Percentiles rank a stretch among this genome's conserved stretches.
phyloP scores from a whole-genome alignment of 2,797 vertebrate genomes.

The Girardinus metallicus region DNA sequence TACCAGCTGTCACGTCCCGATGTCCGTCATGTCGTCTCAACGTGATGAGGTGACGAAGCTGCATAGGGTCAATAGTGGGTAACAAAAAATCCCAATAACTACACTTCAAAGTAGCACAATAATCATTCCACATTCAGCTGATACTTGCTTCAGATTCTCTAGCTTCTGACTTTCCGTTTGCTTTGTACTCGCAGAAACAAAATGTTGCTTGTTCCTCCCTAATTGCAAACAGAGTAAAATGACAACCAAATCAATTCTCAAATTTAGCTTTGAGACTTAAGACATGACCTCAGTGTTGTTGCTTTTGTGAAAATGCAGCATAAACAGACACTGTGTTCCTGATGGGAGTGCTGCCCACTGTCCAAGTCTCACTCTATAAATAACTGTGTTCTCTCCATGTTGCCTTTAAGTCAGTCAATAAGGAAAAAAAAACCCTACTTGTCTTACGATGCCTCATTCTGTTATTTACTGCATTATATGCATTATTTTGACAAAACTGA shows the following conservation, averaged over 20 bases:
- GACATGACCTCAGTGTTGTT: not conserved
- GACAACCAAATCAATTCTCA: not conserved
- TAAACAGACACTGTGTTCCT: constrained; percentile 50
- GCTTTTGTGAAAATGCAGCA: not conserved
- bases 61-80: too few species aligned
- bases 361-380: constrained; percentile 61
- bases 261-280: not conserved
- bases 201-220: not conserved
- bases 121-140: not conserved
- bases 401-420: constrained; percentile 35
- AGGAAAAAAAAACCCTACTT: not conserved
- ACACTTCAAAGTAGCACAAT: not conserved
- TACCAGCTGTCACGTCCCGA: too few species aligned
- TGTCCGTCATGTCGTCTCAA: too few species aligned
- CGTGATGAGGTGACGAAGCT: too few species aligned
- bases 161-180: not conserved
- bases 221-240: not conserved
- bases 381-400: constrained; percentile 47
- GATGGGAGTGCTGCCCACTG: constrained; percentile 32
- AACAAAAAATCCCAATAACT: not conserved
- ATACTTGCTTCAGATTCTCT: not conserved
- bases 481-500: not conserved
- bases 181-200: not conserved
- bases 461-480: too few species aligned
- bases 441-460: too few species aligned